Base-by-base conservation (phyloP, 2,797 vertebrate species). In the Kryptolebias ocellatus region DNA sequence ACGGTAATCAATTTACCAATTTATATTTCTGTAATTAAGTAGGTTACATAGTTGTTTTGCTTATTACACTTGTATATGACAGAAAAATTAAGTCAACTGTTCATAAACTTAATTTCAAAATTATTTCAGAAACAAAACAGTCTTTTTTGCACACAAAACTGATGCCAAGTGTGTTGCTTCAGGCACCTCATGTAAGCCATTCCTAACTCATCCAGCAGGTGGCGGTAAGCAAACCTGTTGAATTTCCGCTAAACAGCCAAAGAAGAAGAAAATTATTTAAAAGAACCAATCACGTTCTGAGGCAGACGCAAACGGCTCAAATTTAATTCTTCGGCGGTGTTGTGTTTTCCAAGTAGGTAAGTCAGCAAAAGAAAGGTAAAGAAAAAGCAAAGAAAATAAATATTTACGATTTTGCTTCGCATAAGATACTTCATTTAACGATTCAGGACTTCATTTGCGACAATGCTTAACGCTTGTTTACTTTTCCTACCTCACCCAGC, bases 281-380 rank as follows among this genome's bases (percentile, higher is more conserved):
- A 16, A 24, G 7, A 20, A 47, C 90, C 88, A 90, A 90, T 90
- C 77, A 85, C 45, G 61, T 55, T 8, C 10, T 24, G 44, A 16
- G 45, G 50, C 2, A 34, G 1, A 60, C 66, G 73, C 79, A 87
- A 72, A 60, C 39, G 34, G 47, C 5, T 5, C 47, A 3, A 20
- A 17, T 90, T 91, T 67, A 70, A 90, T 91, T 82, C 53, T 80
- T 82, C 55, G 70, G 81, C 81, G 87, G 52, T 51, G 29, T 45
- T 65, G 8, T 27, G 7, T 29, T 44, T 20, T 2, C 34, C 9
- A 28, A 20, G 6, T 45, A 3, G 17, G n/a, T 53, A 20, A 58
- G 12, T 8, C 0, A 12, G 5, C 10, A 1, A 45, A 49, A 45
- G 2, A 31, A 45, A 5, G 0, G 9, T 1, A 0, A 62, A 1